Conservation (phyloP, 2,888 invertebrate species). For the Sphaerophoria rueppellii region DNA sequence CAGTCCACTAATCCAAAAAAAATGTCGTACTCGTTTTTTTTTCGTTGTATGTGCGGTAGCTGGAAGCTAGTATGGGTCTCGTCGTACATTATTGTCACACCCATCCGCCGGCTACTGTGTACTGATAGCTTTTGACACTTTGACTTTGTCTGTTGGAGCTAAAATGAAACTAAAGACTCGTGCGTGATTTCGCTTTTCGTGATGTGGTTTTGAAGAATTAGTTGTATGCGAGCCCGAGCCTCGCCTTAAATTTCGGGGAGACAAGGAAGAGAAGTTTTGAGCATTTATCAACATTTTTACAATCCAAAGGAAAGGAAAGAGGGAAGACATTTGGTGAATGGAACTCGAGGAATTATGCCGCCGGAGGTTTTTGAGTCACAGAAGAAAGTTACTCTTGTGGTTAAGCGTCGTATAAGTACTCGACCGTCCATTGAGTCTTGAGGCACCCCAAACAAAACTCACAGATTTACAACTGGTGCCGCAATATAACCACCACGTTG, state of each 20-base stretch:
- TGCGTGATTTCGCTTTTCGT: slow-evolving; percentile 53
- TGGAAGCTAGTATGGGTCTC: slow-evolving; percentile 36
- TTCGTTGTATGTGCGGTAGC: slow-evolving; percentile 63
- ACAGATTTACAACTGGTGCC: slow-evolving; percentile 46
- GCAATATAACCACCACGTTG: background rate
- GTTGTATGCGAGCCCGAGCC: slow-evolving; percentile 16
- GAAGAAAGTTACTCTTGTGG: slow-evolving; percentile 64
- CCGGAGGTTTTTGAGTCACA: background rate
- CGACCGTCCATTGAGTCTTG: slow-evolving; percentile 52
- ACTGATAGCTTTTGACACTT: slow-evolving; percentile 72
- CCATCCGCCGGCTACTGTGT: slow-evolving; percentile 59
- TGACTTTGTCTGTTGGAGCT: slow-evolving; percentile 45
- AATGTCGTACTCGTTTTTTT: slow-evolving; percentile 13
- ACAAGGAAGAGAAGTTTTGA: slow-evolving; percentile 25
- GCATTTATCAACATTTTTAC: slow-evolving; percentile 56
- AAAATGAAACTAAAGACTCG: slow-evolving; percentile 17
- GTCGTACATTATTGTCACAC: slow-evolving; percentile 65
- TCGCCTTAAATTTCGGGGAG: slow-evolving; percentile 44
- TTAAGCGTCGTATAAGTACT: slow-evolving; percentile 53
- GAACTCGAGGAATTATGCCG: slow-evolving; percentile 15
- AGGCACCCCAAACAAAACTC: slow-evolving; percentile 61
- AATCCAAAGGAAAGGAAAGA: slow-evolving; percentile 46
- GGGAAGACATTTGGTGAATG: slow-evolving; percentile 55
- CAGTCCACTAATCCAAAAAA: slow-evolving; percentile 56
- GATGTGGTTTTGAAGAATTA: slow-evolving; percentile 37